Conservation (phyloP, 1,140 invertebrate species). For the Drosophila nebulosa region DNA sequence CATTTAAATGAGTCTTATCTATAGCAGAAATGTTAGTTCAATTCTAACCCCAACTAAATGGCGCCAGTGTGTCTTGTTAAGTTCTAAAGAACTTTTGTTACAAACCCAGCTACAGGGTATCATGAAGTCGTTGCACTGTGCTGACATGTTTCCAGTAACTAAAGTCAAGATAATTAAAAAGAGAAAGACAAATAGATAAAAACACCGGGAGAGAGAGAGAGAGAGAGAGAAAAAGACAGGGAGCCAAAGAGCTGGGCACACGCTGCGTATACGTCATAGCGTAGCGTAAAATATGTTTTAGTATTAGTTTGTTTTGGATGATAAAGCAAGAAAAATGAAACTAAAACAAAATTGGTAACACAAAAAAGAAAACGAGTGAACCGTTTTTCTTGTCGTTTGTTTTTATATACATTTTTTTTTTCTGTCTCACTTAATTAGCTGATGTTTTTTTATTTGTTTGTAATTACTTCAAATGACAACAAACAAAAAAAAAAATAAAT, state of each 20-base stretch:
- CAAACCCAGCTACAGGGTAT: too few species aligned
- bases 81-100: too few species aligned
- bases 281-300: not conserved
- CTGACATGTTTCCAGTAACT: not conserved
- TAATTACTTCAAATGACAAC: not conserved
- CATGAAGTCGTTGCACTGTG: not conserved
- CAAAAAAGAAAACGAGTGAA: not conserved
- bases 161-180: not conserved
- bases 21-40: too few species aligned
- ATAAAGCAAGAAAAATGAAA: not conserved
- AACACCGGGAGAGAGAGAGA: not conserved
- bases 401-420: not conserved
- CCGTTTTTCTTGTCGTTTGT: not conserved
- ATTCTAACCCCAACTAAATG: too few species aligned
- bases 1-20: too few species aligned
- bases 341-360: not conserved
- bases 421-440: not conserved
- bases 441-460: not conserved
- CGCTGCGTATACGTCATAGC: not conserved
- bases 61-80: too few species aligned
- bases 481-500: not conserved
- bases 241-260: not conserved
- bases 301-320: not conserved
- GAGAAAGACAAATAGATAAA: not conserved
- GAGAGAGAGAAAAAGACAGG: not conserved